phyloP scores from a whole-genome alignment of 2,888 invertebrate species.

The Drosophila bunnanda region DNA sequence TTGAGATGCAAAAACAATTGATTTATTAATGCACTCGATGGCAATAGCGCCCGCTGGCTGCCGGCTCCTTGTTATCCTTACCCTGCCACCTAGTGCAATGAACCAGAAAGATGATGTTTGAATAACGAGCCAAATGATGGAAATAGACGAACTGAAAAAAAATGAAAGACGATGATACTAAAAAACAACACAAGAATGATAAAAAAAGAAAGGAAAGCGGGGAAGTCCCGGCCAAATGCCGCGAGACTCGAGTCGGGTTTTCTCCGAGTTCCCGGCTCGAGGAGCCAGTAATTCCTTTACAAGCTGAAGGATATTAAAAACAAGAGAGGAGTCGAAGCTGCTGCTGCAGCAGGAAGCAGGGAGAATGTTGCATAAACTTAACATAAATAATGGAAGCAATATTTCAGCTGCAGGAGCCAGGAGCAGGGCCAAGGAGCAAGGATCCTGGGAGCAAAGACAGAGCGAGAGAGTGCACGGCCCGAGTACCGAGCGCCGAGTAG shows the following conservation, averaged over 20 bases:
- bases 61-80: constrained; percentile 38
- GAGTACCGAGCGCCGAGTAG: constrained; percentile 50
- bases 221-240: constrained; percentile 52
- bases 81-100: constrained; percentile 46
- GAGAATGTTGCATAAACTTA: constrained; percentile 77
- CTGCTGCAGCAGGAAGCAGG: constrained; percentile 42
- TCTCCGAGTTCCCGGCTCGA: constrained; percentile 41
- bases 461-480: constrained; percentile 20
- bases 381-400: constrained; percentile 80
- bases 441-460: constrained; percentile 28
- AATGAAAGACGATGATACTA: constrained; percentile 9
- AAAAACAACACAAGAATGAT: too few species aligned
- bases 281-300: constrained; percentile 73
- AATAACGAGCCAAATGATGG: constrained; percentile 75
- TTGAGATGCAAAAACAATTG: constrained; percentile 48
- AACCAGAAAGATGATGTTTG: constrained; percentile 57
- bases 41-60: constrained; percentile 25
- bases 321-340: constrained; percentile 66
- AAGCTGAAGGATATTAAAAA: constrained; percentile 80
- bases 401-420: constrained; percentile 65
- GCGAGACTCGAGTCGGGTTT: constrained; percentile 51
- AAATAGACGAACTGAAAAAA: constrained; percentile 42
- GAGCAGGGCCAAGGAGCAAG: constrained; percentile 59
- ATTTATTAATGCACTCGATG: constrained; percentile 52
- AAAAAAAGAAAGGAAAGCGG: background rate